Evolutionary conservation across 2,113 vertebrate species (phyloP), one percentile per base, ranked within the genome.

Genomic region (Rhinoptilus africanus): DNA sequence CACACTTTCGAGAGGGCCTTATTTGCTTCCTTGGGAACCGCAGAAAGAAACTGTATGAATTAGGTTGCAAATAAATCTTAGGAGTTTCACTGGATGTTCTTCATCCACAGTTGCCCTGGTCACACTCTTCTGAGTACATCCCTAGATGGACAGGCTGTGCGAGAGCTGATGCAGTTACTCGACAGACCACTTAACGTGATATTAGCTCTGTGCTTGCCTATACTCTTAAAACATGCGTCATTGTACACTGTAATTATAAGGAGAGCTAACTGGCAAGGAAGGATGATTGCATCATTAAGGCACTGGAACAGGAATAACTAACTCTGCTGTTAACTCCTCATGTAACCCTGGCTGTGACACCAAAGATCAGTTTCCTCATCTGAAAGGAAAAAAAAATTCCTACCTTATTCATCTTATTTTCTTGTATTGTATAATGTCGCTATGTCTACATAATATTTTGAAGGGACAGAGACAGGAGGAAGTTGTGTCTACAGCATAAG

Each of bases 271-370:
- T 94, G 96, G 93, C 95, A 94, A 91, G 67, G 96, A 88, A 92
- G 95, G 90, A 94, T 96, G 92, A 95, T 96, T 95, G 93, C 93
- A 90, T 96, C 93, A 96, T 94, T 93, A 95, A 96, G 85, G 27
- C 72, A 85, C 77, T 80, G 82, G 96, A 93, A 89, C 73, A 83
- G 87, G 93, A 93, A 93, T 94, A 96, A 93, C 45, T 79, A 94
- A 92, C 94, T 83, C 59, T 95, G 85, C 82, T 88, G 67, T 95
- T 96, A 95, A 93, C 90, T 96, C 93, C 67, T 96, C 78, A 7
- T 43, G 37, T 66, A 76, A 73, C 85, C 43, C 71, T 41, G 57
- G 62, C 77, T 79, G 9, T 83, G 85, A 66, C 47, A 73, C 67
- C n/a, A 14, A 59, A 69, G 59, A 93, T 76, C 45, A 69, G 22